Conservation (phyloP, 2,113 vertebrate species). For the Campylomormyrus tamandua region DNA sequence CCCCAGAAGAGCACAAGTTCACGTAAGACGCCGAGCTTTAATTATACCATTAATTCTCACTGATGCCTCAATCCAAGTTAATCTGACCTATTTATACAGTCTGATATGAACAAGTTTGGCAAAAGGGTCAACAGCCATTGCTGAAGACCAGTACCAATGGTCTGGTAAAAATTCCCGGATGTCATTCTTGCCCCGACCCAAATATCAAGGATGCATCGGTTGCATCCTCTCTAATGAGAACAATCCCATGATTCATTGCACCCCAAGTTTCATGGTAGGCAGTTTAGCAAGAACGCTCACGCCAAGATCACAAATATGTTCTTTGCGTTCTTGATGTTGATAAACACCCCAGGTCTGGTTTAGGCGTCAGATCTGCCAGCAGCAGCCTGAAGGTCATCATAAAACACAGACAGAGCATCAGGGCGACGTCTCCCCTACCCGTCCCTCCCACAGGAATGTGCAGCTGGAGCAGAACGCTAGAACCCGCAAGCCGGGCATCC, state of each 20-base stretch:
- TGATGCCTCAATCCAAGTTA: background rate
- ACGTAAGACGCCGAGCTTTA: slow-evolving; percentile 60
- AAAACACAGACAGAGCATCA: too few relatives aligned
- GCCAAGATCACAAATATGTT: background rate
- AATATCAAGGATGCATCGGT: background rate
- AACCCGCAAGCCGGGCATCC: slow-evolving; percentile 67
- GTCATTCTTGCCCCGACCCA: background rate
- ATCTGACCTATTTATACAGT: background rate
- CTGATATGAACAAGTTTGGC: background rate
- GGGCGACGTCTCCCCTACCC: background rate
- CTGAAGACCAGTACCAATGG: background rate
- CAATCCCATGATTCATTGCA: background rate
- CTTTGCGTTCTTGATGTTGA: background rate
- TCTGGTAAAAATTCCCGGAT: background rate
- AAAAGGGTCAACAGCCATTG: background rate
- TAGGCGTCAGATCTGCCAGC: background rate
- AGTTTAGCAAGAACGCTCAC: background rate
- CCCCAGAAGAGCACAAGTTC: slow-evolving; percentile 72
- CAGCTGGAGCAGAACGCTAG: slow-evolving; percentile 69
- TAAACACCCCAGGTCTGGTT: background rate
- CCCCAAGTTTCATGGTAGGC: background rate
- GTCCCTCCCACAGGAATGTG: slow-evolving; percentile 45
- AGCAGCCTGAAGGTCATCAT: background rate
- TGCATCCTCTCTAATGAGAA: background rate
- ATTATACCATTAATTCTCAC: background rate